A percentile compares a stretch with the other conserved stretches of the same genome.
These are phyloP conservation scores for Scaptomyza pallida DNA, from an alignment of 1,140 invertebrate genomes.

Conservation along the genomic window DNA sequence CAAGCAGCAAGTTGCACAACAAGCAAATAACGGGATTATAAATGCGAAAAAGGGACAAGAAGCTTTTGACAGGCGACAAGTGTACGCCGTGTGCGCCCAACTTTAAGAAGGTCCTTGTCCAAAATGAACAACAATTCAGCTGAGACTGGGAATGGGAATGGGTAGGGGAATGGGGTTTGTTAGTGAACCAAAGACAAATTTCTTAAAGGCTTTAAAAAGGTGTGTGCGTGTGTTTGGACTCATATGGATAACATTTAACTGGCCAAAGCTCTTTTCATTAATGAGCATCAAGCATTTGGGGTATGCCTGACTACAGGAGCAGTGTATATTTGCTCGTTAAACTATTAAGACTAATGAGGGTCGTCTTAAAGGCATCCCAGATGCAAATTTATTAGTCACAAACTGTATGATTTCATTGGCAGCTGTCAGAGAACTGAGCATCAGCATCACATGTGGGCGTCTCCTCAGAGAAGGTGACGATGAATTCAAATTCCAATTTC, in stretches of 20 bases:
- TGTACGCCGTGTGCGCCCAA: conserved; percentile 37
- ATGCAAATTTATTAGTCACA: conserved; percentile 62
- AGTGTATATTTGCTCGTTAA: conserved; percentile 59
- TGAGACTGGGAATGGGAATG: conserved; percentile 2
- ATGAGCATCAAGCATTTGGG: conserved; percentile 25
- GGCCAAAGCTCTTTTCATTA: conserved; percentile 56
- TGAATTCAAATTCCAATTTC: conserved; percentile 8
- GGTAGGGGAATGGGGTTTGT: background rate
- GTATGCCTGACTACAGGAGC: no score
- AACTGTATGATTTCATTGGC: conserved; percentile 60
- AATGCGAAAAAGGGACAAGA: conserved; percentile 35
- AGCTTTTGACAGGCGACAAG: conserved; percentile 57
- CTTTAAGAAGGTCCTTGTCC: conserved; percentile 9
- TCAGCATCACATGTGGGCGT: conserved; percentile 68
- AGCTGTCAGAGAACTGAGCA: conserved; percentile 54
- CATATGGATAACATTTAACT: conserved; percentile 64
- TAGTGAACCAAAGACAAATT: conserved; percentile 61
- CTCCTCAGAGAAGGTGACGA: conserved; percentile 54
- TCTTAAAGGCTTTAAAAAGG: conserved; percentile 61
- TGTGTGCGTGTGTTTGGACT: conserved; percentile 36
- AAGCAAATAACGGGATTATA: conserved; percentile 69
- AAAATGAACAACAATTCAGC: conserved; percentile 26
- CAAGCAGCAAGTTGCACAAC: conserved; percentile 39
- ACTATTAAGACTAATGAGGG: conserved; percentile 82
- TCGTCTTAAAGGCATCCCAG: conserved; percentile 10